Evolutionary conservation across 2,888 invertebrate genomes (phyloP), one percentile per base, ranked within the genome.

Genomic region (Dichetophora obliterata): DNA sequence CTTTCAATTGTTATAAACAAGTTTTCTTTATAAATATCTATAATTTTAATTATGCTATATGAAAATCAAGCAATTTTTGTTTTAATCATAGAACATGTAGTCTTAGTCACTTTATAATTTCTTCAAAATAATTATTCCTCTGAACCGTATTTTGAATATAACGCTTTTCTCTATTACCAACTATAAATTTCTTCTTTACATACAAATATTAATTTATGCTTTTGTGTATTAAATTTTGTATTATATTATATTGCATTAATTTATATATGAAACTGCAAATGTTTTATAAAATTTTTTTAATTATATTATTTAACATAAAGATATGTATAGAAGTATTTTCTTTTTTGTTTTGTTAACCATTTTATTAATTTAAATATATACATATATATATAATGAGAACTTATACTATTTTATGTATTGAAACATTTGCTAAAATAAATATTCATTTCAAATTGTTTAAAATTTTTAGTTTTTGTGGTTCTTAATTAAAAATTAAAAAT

Each of bases 331-430:
- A 72, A 57, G 50, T 48, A 65, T 43, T 54, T 43, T 52, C 22
- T 68, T 68, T 74, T 71, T 80, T 80, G 79, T 81, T 80, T 79
- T 81, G 81, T 81, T 81, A 81, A 80, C 77, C 80, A 78, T 75
- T 68, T 66, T 75, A 75, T 81, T 80, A 77, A 81, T 78, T 78
- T 77, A 79, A 68, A 57, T 57, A 22, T 68, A 14, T 43, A 68
- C 57, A 68, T 37, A 54, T 5, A 66, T 24, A 43, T 66, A 19
- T 48, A 43, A 37, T 71, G 54, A 31, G 37, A 52, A 61, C 59
- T 16, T 63, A 31, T 63, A 43, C 16, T 72, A 72, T 54, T 59
- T 52, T 78, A 78, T 77, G 65, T 61, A 75, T 76, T 76, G 24
- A 68, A 54, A 72, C 31, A 43, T 68, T 78, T 75, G 31, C 61